A percentile compares a stretch with the other conserved stretches of the same genome.
These are phyloP conservation scores for Amazona ochrocephala DNA, from an alignment of 2,797 vertebrate species.

Conservation along the genomic window DNA sequence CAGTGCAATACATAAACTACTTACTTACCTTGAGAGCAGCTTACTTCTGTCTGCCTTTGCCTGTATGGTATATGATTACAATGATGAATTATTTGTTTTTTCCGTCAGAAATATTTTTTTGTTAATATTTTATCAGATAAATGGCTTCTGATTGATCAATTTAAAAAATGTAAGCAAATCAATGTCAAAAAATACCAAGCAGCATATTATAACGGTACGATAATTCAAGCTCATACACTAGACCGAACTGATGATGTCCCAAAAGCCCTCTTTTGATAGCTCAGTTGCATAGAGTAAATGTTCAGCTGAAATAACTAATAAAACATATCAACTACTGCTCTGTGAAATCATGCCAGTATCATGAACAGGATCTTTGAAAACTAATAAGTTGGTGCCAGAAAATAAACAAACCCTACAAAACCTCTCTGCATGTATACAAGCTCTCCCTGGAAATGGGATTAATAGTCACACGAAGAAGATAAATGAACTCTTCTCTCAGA, in stretches of 20 bases:
- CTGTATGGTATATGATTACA: neutral
- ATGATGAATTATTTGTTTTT: neutral
- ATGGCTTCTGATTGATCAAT: slow-evolving; percentile 50
- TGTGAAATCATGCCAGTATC: slow-evolving; percentile 4
- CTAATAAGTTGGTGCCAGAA: neutral
- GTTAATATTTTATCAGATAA: slow-evolving; percentile 62
- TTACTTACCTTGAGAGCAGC: neutral
- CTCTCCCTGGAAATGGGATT: neutral
- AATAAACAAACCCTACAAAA: neutral
- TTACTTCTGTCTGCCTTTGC: slow-evolving; percentile 3
- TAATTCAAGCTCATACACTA: neutral
- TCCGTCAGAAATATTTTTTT: slow-evolving; percentile 23
- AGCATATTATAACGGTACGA: slow-evolving; percentile 2
- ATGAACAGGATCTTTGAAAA: neutral
- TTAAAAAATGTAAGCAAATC: slow-evolving; percentile 28
- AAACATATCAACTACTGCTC: neutral
- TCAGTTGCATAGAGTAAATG: slow-evolving; percentile 19
- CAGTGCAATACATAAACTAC: neutral
- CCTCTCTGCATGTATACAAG: neutral
- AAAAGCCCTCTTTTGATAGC: slow-evolving; percentile 27
- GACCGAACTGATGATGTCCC: neutral
- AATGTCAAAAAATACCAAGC: slow-evolving; percentile 25
- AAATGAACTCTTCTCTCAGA: neutral
- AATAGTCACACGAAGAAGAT: neutral
- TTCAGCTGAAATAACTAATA: slow-evolving; percentile 29